Percentiles rank a stretch among this genome's conserved stretches.
Evolutionary conservation across 2,113 vertebrate species (phyloP).

Genomic region (Lichenostomus cassidix): DNA sequence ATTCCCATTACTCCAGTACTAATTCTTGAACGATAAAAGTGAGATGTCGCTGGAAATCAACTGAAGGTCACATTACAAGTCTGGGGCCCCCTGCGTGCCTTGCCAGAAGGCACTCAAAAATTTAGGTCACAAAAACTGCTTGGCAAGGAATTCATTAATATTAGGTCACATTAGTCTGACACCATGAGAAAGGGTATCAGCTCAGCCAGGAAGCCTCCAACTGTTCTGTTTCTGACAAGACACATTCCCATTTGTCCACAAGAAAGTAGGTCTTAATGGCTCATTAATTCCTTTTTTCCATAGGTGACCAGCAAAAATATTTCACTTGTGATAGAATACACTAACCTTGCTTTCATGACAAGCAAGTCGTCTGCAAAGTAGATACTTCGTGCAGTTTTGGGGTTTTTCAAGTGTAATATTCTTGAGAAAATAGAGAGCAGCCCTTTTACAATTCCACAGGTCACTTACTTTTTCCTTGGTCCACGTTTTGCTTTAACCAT

Average conservation of each 20-base stretch:
- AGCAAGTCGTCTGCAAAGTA: not conserved
- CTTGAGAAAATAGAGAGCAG: not conserved
- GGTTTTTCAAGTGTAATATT: not conserved
- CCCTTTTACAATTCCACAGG: not conserved
- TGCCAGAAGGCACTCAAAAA: slow-evolving; percentile 8
- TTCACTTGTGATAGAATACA: not conserved
- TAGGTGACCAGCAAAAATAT: not conserved
- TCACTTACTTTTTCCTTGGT: slow-evolving; percentile 80
- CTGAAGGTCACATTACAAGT: not conserved
- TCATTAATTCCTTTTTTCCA: not conserved
- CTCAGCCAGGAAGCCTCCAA: not conserved
- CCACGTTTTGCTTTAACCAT: slow-evolving; percentile 74
- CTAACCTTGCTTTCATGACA: not conserved
- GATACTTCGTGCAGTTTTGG: not conserved
- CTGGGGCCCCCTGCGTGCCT: not conserved
- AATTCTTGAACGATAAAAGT: not conserved
- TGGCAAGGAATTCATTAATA: not conserved
- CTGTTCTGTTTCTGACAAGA: not conserved
- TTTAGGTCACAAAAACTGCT: slow-evolving; percentile 3
- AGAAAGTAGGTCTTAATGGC: not conserved
- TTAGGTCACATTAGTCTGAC: not conserved
- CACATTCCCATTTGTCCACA: not conserved
- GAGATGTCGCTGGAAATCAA: not conserved
- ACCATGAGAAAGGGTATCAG: not conserved
- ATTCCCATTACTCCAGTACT: not conserved